Evolutionary conservation across 2,888 invertebrate species (phyloP).

Genomic region (Drosophila cognata): DNA sequence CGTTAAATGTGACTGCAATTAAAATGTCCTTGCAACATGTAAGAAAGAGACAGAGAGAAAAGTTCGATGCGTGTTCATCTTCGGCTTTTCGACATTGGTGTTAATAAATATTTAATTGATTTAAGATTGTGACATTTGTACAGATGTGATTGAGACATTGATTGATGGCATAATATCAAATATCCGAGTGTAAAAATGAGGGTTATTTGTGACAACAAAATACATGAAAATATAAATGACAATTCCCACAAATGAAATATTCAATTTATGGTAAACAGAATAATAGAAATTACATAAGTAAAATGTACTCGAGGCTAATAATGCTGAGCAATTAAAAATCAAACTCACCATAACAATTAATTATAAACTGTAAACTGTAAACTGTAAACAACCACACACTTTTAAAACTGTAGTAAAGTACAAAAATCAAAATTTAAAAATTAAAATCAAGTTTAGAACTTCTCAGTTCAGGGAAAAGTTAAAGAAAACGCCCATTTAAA

Average conservation of each 20-base stretch:
- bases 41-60: slow-evolving; percentile 2
- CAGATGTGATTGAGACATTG: slow-evolving; percentile 29
- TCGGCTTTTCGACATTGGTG: slow-evolving; percentile 32
- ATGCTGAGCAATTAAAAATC: not conserved
- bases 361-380: not conserved
- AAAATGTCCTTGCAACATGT: slow-evolving; percentile 1
- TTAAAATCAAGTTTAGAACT: slow-evolving; percentile 10
- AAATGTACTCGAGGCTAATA: not conserved
- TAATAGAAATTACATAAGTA: not conserved
- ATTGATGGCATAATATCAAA: slow-evolving; percentile 45
- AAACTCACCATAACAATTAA: not conserved
- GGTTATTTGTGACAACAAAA: not conserved
- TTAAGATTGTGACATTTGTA: slow-evolving; percentile 39
- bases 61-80: slow-evolving; percentile 42
- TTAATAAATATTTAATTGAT: slow-evolving; percentile 72
- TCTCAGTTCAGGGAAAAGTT: slow-evolving; percentile 16
- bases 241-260: not conserved
- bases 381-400: slow-evolving; percentile 24
- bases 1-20: not conserved
- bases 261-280: not conserved
- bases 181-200: slow-evolving; percentile 8
- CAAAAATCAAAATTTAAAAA: not conserved
- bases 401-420: slow-evolving; percentile 34
- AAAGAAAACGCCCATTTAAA: slow-evolving; percentile 56
- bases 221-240: not conserved